phyloP scores from a whole-genome alignment of 2,113 vertebrate genomes.

The Halichoerus grypus region DNA sequence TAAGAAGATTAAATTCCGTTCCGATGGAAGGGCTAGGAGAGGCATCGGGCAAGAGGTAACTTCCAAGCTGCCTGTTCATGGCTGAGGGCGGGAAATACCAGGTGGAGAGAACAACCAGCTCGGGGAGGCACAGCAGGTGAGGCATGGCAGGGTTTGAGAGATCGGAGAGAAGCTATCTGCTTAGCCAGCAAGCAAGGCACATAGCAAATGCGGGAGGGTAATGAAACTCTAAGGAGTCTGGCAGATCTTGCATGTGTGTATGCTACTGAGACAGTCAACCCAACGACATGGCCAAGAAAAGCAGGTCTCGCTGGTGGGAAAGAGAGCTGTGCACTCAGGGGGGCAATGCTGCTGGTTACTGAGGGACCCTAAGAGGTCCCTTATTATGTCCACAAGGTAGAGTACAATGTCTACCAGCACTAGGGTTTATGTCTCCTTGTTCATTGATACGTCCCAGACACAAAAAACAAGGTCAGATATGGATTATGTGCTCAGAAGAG shows the following conservation, averaged over 20 bases:
- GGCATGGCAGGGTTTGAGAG: neutral
- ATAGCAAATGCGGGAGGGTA: neutral
- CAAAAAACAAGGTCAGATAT: neutral
- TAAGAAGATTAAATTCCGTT: neutral
- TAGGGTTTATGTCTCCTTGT: neutral
- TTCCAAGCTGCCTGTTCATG: neutral
- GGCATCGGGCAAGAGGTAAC: neutral
- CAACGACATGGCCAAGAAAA: neutral
- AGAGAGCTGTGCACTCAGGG: neutral
- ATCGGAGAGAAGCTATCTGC: neutral
- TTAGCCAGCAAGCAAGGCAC: neutral
- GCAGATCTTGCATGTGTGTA: neutral
- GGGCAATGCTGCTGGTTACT: neutral
- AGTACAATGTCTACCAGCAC: neutral
- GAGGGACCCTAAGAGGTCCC: neutral
- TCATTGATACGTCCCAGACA: neutral
- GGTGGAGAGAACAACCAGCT: neutral
- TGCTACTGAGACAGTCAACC: neutral
- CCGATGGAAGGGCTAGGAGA: neutral
- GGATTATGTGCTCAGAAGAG: neutral
- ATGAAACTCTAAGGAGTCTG: neutral
- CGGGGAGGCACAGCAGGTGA: accelerated
- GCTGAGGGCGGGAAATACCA: neutral
- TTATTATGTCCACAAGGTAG: too few relatives aligned
- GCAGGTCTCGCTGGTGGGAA: neutral